Evolutionary conservation across 2,888 invertebrate genomes (phyloP).

Genomic region (Clusia tigrina): DNA sequence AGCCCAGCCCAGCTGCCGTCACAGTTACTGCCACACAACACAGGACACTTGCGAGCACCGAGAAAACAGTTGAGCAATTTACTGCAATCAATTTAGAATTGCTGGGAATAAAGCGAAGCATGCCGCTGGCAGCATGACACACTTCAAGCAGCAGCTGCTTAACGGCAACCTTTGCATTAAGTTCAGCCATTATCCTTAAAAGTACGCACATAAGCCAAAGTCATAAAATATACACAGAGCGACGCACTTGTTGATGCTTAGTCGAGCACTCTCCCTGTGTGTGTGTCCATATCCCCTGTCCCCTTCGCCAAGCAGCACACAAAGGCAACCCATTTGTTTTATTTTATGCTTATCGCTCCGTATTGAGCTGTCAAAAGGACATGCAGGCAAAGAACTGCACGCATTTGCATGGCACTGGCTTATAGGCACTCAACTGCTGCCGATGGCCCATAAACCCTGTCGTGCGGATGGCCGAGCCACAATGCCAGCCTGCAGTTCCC

Average conservation of each 20-base stretch:
- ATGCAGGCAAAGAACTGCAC: background rate
- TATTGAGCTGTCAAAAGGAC: constrained; percentile 18
- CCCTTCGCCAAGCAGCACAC: background rate
- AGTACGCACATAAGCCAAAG: background rate
- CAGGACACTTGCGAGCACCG: no score
- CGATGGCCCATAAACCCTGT: background rate
- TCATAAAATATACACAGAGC: background rate
- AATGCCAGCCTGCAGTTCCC: background rate
- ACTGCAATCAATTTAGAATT: no score
- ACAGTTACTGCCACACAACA: no score
- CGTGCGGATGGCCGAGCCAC: constrained; percentile 1
- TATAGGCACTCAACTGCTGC: background rate
- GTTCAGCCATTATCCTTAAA: no score
- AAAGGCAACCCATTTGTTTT: constrained; percentile 11
- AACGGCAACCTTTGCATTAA: no score
- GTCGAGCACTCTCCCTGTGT: no score
- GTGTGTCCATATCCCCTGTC: no score
- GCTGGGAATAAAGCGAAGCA: no score
- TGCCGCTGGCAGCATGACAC: no score
- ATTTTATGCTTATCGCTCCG: constrained; percentile 19
- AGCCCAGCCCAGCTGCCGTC: no score
- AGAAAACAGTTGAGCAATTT: no score
- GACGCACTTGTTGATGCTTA: constrained; percentile 1
- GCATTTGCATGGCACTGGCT: background rate
- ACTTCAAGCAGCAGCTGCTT: no score